These are phyloP conservation scores for Phymastichus coffea DNA, from an alignment of 1,140 invertebrate species.

Conservation along the genomic window DNA sequence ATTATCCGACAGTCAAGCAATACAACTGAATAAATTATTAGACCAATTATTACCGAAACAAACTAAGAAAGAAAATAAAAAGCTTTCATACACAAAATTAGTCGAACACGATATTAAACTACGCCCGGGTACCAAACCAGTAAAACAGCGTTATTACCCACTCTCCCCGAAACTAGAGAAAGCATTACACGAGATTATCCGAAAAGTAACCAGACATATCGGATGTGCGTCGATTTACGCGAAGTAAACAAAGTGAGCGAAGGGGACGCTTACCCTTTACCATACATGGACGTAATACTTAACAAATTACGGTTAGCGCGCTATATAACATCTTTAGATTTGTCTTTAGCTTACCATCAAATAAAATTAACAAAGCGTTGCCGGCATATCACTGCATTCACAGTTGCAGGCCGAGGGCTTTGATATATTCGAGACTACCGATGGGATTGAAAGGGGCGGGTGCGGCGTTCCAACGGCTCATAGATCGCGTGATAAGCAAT, in stretches of 20 bases:
- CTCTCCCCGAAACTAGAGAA: neutral
- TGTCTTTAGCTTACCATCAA: conserved; percentile 2
- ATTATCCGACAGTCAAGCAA: no score
- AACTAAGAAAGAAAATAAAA: no score
- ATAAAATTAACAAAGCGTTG: neutral
- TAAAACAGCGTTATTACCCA: conserved; percentile 9
- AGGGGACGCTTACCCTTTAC: conserved; percentile 52
- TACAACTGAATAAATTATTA: no score
- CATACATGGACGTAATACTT: conserved; percentile 54
- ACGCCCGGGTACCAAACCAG: conserved; percentile 2
- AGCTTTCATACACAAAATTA: neutral
- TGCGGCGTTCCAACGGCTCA: no score
- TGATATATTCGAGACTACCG: no score
- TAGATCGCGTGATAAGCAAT: no score
- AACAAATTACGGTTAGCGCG: conserved; percentile 41
- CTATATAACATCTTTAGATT: conserved; percentile 41
- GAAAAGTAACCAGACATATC: conserved; percentile 42
- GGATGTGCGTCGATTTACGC: conserved; percentile 55
- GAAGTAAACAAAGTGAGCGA: conserved; percentile 49
- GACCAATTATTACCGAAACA: neutral
- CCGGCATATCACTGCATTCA: neutral
- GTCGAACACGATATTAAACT: conserved; percentile 23
- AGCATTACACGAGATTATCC: neutral
- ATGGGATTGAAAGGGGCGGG: no score
- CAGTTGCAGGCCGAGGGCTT: neutral